These are phyloP conservation scores for Channa argus DNA, from an alignment of 2,113 vertebrate genomes.

Conservation along the genomic window DNA sequence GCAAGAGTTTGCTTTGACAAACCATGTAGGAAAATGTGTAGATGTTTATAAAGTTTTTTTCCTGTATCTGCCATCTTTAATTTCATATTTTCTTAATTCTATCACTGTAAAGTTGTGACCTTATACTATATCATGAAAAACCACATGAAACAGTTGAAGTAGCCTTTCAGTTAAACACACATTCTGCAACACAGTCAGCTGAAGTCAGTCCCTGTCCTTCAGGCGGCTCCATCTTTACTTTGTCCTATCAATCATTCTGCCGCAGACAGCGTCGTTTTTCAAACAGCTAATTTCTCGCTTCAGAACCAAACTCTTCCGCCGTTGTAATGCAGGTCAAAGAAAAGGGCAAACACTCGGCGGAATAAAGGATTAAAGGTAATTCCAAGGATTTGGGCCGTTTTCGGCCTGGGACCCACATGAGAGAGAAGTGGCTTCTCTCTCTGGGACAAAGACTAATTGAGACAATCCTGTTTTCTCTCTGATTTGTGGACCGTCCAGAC, in stretches of 20 bases:
- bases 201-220: background rate
- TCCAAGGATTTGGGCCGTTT: slow-evolving; percentile 39
- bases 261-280: background rate
- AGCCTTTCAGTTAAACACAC: background rate
- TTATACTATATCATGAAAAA: no score
- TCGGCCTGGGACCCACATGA: slow-evolving; percentile 39
- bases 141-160: background rate
- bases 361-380: slow-evolving; percentile 70
- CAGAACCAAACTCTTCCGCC: slow-evolving; percentile 25
- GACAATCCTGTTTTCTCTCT: slow-evolving; percentile 44
- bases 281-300: slow-evolving; percentile 10
- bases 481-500: slow-evolving; percentile 14
- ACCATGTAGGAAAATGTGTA: no score
- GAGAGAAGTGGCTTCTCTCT: slow-evolving; percentile 31
- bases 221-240: background rate
- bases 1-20: no score
- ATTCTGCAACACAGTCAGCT: background rate
- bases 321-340: slow-evolving; percentile 38
- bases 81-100: no score
- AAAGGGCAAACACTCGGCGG: slow-evolving; percentile 27
- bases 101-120: no score
- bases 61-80: no score
- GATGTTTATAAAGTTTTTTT: no score
- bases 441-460: slow-evolving; percentile 51
- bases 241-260: slow-evolving; percentile 15